phyloP scores from a whole-genome alignment of 2,888 invertebrate genomes.

The Ectropis crepuscularia region DNA sequence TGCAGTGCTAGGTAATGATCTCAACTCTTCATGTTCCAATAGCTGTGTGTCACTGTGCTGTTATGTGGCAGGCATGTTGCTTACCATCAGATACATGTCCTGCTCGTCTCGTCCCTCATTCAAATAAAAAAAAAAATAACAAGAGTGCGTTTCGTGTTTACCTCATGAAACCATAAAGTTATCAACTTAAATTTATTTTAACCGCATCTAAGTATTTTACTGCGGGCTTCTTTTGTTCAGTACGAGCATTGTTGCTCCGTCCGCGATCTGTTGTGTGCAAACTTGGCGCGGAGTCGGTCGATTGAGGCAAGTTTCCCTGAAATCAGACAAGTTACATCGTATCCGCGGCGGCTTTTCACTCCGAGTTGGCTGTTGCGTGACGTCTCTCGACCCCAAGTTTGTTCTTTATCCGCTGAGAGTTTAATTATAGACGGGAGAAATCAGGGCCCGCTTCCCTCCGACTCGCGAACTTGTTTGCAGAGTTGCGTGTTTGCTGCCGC shows the following conservation, averaged over 20 bases:
- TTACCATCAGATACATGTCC: too few species aligned
- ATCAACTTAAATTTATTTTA: constrained; percentile 10
- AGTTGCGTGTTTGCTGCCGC: constrained; percentile 31
- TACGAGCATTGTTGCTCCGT: constrained; percentile 70
- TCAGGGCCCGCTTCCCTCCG: constrained; percentile 42
- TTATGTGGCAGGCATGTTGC: too few species aligned
- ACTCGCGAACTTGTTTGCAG: constrained; percentile 36
- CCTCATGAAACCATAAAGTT: not conserved
- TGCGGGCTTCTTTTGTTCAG: constrained; percentile 70
- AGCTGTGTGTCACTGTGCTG: too few species aligned
- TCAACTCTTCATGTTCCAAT: too few species aligned
- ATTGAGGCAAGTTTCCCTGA: constrained; percentile 69
- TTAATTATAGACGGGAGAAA: constrained; percentile 62
- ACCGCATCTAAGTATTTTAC: constrained; percentile 53
- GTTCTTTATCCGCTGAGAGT: constrained; percentile 67
- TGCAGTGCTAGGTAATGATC: too few species aligned
- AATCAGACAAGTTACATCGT: constrained; percentile 77
- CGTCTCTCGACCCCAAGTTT: constrained; percentile 71
- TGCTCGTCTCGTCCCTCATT: too few species aligned
- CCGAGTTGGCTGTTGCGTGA: constrained; percentile 72
- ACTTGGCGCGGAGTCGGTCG: constrained; percentile 67
- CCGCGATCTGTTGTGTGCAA: constrained; percentile 66
- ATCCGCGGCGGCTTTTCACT: constrained; percentile 73
- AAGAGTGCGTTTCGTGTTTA: too few species aligned
- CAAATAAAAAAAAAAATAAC: too few species aligned